Base-by-base conservation (phyloP, 2,113 vertebrate genomes). In the Cyphomyrus discorhynchus region DNA sequence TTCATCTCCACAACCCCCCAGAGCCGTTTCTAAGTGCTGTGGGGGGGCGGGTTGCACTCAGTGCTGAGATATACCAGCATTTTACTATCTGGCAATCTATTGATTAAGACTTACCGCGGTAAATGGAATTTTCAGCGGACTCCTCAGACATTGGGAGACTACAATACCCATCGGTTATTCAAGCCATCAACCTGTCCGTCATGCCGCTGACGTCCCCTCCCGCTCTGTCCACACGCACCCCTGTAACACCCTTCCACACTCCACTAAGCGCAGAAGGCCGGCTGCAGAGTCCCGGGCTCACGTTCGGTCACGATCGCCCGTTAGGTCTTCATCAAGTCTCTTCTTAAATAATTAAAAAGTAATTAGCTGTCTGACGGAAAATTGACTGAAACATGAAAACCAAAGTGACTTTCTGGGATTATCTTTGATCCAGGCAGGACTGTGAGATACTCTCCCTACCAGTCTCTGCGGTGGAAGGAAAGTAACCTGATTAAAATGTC, bases 101-200 rank as follows among this genome's bases (percentile, higher is more conserved):
- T 90, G 92, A 93, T 93, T 91, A 24, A 83, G 66, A 49, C 66
- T 80, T 83, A 89, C 89, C 52, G 87, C 87, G 90, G 92, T 91
- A 93, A 93, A 94, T 92, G 89, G 90, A 91, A 90, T 93, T 92
- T 93, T 94, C 93, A 94, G 90, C 62, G 46, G 88, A 90, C 62
- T 90, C 90, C 87, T 2, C 56, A 70, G 90, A 91, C 86, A 74
- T 90, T 87, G 90, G 82, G 92, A 91, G 92, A 93, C 93, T 90
- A 90, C 90, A 93, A 90, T 90, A 89, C 88, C 90, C 90, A 92
- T 94, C 91, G 91, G 91, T 93, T 90, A 86, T 62, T 52, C 88
- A 90, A 89, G 92, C 92, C 92, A 92, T 93, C 92, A 93, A 87
- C 27, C 53, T 91, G 91, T 92, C 92, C 90, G 77, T 92, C 90